A percentile compares a stretch with the other conserved stretches of the same genome.
Evolutionary conservation across 2,888 invertebrate genomes (phyloP).

Genomic region (Chalcis sispes): DNA sequence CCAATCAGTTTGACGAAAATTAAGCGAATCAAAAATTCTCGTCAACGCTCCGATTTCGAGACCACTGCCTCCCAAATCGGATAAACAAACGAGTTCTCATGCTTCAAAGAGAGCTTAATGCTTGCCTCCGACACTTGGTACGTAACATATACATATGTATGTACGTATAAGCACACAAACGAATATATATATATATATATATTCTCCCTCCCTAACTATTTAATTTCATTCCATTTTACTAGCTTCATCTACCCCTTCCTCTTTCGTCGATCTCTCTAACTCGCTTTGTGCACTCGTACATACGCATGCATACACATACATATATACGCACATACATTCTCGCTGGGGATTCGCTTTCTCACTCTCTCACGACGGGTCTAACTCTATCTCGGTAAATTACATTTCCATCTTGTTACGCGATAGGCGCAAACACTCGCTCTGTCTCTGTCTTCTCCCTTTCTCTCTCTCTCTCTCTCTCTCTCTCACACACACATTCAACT

Average conservation of each 20-base stretch:
- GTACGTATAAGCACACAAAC: too few relatives aligned
- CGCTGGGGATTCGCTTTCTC: neutral
- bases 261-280: neutral
- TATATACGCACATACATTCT: neutral
- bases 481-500: too few relatives aligned
- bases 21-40: too few relatives aligned
- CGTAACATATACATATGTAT: too few relatives aligned
- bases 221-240: conserved; percentile 39
- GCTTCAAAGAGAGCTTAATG: conserved; percentile 28
- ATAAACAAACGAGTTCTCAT: conserved; percentile 31
- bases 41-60: too few relatives aligned
- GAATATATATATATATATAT: too few relatives aligned
- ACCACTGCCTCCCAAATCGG: conserved; percentile 17
- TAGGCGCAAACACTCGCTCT: conserved; percentile 66
- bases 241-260: neutral
- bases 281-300: conserved; percentile 19
- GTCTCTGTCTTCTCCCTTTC: too few relatives aligned
- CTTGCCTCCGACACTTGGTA: neutral
- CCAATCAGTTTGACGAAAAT: too few relatives aligned
- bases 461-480: too few relatives aligned
- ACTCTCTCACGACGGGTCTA: conserved; percentile 58
- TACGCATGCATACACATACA: neutral
- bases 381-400: conserved; percentile 68
- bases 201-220: conserved; percentile 26
- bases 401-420: conserved; percentile 68